Conservation (phyloP, 2,888 invertebrate genomes). For the Callinectes sapidus region DNA sequence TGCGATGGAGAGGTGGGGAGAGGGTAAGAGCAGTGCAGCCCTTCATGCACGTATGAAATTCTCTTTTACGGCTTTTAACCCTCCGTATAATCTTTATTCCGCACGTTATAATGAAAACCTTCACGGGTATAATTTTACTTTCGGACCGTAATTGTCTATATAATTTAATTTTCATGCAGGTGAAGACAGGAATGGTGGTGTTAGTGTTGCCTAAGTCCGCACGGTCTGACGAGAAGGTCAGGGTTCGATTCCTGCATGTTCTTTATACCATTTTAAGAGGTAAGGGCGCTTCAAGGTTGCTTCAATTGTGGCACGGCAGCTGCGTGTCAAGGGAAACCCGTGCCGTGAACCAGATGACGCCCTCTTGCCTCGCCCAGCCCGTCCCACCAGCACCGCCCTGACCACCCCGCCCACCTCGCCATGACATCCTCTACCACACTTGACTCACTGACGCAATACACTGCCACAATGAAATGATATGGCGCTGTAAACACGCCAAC, state of each 20-base stretch:
- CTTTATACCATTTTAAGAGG: background rate
- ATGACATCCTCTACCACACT: background rate
- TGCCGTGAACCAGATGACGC: background rate
- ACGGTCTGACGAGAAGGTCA: background rate
- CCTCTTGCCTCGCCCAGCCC: background rate
- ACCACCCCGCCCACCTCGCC: background rate
- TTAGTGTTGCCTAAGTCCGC: background rate
- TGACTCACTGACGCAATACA: background rate
- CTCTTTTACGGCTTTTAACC: constrained; percentile 1
- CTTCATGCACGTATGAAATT: background rate
- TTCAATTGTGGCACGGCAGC: background rate
- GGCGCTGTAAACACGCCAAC: background rate
- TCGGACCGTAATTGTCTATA: background rate
- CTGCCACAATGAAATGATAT: too few relatives aligned
- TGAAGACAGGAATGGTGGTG: background rate
- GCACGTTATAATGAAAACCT: background rate
- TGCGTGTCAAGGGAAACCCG: background rate
- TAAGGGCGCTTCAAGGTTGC: background rate
- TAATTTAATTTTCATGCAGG: background rate
- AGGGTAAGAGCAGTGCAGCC: background rate
- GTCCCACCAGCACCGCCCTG: background rate
- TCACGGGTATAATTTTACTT: background rate
- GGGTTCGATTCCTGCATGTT: background rate
- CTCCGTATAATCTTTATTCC: background rate
- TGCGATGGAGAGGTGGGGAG: background rate